Percentiles rank a stretch among this genome's conserved stretches.
These are phyloP conservation scores for Podilymbus podiceps DNA, from an alignment of 2,113 vertebrate genomes.

Conservation along the genomic window DNA sequence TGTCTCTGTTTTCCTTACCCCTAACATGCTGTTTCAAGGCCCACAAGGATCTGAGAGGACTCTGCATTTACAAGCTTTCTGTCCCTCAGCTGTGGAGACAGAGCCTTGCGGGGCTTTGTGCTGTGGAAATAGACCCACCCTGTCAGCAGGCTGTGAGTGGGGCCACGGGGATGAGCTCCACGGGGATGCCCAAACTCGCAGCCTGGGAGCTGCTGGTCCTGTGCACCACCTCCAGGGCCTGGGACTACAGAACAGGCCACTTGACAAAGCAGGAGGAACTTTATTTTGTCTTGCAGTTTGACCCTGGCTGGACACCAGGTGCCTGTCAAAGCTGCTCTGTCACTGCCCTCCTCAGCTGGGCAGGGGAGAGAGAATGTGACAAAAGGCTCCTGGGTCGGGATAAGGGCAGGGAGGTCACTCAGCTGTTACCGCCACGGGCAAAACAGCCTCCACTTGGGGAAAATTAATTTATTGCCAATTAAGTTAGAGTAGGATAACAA, in stretches of 20 bases:
- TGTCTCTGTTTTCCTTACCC: neutral
- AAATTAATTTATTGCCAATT: too few species aligned
- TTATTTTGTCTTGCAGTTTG: neutral
- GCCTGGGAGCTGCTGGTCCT: neutral
- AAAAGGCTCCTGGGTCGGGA: too few species aligned
- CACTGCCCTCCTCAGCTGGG: too few species aligned
- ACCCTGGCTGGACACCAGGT: too few species aligned
- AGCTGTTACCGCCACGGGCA: too few species aligned
- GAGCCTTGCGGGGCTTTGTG: neutral
- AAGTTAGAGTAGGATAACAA: too few species aligned
- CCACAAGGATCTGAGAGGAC: too few species aligned
- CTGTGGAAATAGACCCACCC: neutral
- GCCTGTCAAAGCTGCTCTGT: too few species aligned
- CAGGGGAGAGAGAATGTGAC: too few species aligned
- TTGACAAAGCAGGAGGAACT: neutral
- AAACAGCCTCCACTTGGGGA: too few species aligned
- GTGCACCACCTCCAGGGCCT: neutral
- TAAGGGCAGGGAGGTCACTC: too few species aligned
- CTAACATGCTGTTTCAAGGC: neutral
- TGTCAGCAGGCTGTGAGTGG: neutral
- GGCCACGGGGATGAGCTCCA: neutral
- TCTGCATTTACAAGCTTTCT: neutral
- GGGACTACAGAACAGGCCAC: neutral
- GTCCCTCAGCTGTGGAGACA: neutral
- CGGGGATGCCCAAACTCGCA: neutral